Evolutionary conservation across 2,888 invertebrate species (phyloP), one percentile per base, ranked within the genome.

Genomic region (Halictus quadricinctus): DNA sequence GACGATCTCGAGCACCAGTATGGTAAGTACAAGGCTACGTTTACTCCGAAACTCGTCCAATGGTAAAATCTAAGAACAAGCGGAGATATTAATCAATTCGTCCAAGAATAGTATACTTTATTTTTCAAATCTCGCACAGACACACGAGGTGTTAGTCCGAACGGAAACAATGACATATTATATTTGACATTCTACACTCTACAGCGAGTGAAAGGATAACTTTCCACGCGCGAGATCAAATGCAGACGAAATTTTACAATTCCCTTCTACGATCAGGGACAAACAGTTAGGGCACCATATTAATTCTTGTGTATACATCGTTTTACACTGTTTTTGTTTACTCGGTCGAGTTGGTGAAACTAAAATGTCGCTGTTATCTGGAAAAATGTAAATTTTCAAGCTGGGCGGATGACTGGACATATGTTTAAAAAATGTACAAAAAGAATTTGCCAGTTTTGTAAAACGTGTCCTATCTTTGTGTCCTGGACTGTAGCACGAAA

Each of bases 11-110:
- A 70, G 79, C 80, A 75, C 75, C 81, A 86, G 81, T 72, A 89
- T 89, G 89, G 89, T 89, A 80, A 89, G 89, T 85, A 76, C 72
- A 48, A 75, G 58, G 66, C 29, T 72, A 13, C 66, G 50, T 74
- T 5, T 58, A 54, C 3, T 76, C 75, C 50, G n/a, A 77, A 75
- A 21, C 43, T 5, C 54, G 25, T 25, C 7, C 15, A 41, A 15
- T 66, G 29, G 6, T 41, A 25, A 36, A 73, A 73, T 72, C 29
- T 72, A 50, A 15, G 8, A 25, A 48, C 72, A 46, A 13, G n/a
- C 48, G 46, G 46, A 48, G 46, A 25, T 46, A 46, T 72, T 18
- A 12, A 25, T 25, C 1, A 15, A 25, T 70, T n/a, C 13, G n/a
- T 13, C 1, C 10, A 18, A 1, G 15, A 36, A 41, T 18, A 66